A percentile compares a stretch with the other conserved stretches of the same genome.
phyloP scores from a whole-genome alignment of 2,888 invertebrate genomes.

The Agrotis ipsilon region DNA sequence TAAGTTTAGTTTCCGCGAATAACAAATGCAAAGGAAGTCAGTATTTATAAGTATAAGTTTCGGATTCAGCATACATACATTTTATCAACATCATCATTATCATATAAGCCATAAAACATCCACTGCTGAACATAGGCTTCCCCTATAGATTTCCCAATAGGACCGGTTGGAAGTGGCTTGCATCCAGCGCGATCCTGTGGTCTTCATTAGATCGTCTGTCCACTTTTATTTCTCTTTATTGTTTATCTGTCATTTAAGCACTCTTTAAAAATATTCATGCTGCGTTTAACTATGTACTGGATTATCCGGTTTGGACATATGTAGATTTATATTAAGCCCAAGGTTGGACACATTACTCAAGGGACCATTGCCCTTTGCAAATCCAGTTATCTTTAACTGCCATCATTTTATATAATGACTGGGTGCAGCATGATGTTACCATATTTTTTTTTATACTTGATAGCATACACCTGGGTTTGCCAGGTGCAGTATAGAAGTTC shows the following conservation, averaged over 20 bases:
- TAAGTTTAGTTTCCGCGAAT: not conserved
- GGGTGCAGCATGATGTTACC: not conserved
- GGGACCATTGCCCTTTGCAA: conserved; percentile 9
- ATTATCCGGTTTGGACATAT: conserved; percentile 7
- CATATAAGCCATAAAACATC: too few species aligned
- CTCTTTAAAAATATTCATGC: not conserved
- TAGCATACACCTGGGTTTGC: too few species aligned
- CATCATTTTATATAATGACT: not conserved
- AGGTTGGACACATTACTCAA: not conserved
- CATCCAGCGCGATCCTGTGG: too few species aligned
- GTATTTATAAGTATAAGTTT: not conserved
- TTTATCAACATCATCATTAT: too few species aligned
- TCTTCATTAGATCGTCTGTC: too few species aligned
- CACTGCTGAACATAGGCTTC: too few species aligned
- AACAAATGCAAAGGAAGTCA: not conserved
- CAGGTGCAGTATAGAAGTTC: too few species aligned
- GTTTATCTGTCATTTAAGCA: not conserved
- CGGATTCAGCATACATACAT: not conserved
- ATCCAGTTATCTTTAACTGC: not conserved
- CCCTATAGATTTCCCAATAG: too few species aligned
- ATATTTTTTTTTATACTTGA: not conserved
- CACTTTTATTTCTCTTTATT: not conserved
- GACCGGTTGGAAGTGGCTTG: too few species aligned
- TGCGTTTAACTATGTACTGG: not conserved
- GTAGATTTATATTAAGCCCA: not conserved